Evolutionary conservation across 1,140 invertebrate species (phyloP), one percentile per base, ranked within the genome.

Genomic region (Drosophila sulfurigaster): DNA sequence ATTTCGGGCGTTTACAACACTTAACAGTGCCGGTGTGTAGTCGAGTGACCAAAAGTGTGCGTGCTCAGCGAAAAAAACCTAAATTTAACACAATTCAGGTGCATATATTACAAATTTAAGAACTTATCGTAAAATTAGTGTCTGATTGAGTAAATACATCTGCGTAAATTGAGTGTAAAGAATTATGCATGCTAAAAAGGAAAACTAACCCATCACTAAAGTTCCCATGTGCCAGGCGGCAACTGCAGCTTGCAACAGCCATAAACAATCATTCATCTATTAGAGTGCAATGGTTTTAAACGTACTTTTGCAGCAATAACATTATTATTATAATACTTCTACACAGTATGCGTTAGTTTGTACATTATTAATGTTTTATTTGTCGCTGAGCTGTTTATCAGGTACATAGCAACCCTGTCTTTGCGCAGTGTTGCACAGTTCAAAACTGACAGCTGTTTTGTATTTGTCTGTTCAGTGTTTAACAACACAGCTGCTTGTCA

Each of bases 391-490:
- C 4, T 8, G 8, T 38, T 25, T 49, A 25, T 11, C n/a, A 25
- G 3, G 1, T 16, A 20, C 8, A 15, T 8, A 45, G 58, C 25
- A 72, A 7, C 62, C 58, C 48, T 76, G 67, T 5, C 48, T 70
- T 64, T 5, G 32, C 32, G 8, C 3, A 82, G 77, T 82, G 71
- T 25, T 75, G 64, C 3, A 38, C 60, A 75, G 58, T 38, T 45
- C 16, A 0, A n/a, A 3, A 15, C 1, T 60, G 71, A 72, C 60
- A 72, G 58, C 35, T 58, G 62, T 25, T 3, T 25, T 25, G 20
- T 25, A 25, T 25, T 25, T 25, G 20, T 25, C 20, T 3, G 20
- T 25, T 25, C 20, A 25, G 20, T 25, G 20, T 25, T 25, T 4
- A 25, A 25, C 20, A 25, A 25, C 20, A 25, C 20, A 25, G 20